Evolutionary conservation across 2,888 invertebrate genomes (phyloP).

Genomic region (Scaptomyza caliginosa): DNA sequence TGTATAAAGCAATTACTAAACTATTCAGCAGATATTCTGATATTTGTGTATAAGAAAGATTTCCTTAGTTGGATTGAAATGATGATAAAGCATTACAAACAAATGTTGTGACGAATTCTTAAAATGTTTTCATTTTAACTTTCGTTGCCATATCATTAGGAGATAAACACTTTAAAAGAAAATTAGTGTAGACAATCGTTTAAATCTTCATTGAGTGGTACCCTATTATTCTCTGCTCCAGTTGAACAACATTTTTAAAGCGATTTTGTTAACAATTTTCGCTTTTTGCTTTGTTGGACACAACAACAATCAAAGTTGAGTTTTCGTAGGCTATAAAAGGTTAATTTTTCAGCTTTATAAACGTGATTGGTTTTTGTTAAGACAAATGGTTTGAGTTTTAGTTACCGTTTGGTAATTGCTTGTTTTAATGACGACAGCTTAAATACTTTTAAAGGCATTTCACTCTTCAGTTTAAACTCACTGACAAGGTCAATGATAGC

Average conservation of each 20-base stretch:
- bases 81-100: constrained; percentile 13
- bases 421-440: constrained; percentile 34
- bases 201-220: constrained; percentile 36
- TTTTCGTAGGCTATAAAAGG: constrained; percentile 62
- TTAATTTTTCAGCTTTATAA: constrained; percentile 74
- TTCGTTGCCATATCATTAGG: constrained; percentile 6
- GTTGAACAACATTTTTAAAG: constrained; percentile 19
- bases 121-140: constrained; percentile 22
- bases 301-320: constrained; percentile 12
- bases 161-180: constrained; percentile 19
- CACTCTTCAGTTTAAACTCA: constrained; percentile 42
- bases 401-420: constrained; percentile 26
- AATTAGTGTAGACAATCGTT: constrained; percentile 26
- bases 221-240: constrained; percentile 26
- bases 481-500: constrained; percentile 70
- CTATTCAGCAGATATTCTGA: not conserved
- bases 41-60: not conserved
- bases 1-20: not conserved
- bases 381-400: constrained; percentile 45
- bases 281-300: constrained; percentile 43
- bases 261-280: constrained; percentile 56
- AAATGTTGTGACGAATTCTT: constrained; percentile 7
- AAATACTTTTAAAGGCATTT: constrained; percentile 55
- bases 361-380: constrained; percentile 54
- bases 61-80: constrained; percentile 5